A percentile compares a stretch with the other conserved stretches of the same genome.
These are phyloP conservation scores for Plotosus lineatus DNA, from an alignment of 2,113 vertebrate genomes.

Conservation along the genomic window DNA sequence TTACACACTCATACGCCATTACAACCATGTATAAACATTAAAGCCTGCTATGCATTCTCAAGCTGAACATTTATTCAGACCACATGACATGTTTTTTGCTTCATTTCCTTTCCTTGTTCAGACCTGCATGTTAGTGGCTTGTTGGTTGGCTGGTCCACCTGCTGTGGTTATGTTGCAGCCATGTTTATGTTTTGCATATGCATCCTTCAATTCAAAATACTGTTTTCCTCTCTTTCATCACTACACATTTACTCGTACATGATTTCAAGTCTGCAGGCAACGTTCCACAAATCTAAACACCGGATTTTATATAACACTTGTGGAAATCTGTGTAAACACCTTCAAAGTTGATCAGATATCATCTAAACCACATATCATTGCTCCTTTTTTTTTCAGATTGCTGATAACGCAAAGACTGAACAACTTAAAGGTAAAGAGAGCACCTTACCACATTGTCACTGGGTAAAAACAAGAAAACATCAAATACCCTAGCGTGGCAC, in stretches of 20 bases:
- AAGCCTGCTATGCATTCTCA: neutral
- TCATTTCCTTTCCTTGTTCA: neutral
- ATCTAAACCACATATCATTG: neutral
- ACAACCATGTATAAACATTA: neutral
- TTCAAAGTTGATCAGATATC: neutral
- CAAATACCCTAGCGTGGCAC: too few relatives aligned
- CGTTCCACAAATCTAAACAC: neutral
- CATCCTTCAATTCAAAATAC: neutral
- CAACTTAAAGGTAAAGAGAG: conserved; percentile 1
- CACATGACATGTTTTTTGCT: neutral
- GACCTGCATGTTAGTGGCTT: neutral
- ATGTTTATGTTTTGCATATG: neutral
- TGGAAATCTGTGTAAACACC: neutral
- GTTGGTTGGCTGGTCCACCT: neutral
- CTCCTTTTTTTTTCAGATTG: neutral
- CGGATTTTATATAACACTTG: neutral
- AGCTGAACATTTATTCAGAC: neutral
- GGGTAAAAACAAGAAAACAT: neutral
- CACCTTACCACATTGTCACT: too few relatives aligned
- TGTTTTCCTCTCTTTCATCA: neutral
- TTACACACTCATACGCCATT: neutral
- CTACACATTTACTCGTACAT: neutral
- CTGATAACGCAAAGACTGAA: too few relatives aligned
- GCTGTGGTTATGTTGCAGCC: neutral
- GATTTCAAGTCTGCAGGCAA: neutral